phyloP scores from a whole-genome alignment of 2,888 invertebrate species.

The Girardia tigrina region DNA sequence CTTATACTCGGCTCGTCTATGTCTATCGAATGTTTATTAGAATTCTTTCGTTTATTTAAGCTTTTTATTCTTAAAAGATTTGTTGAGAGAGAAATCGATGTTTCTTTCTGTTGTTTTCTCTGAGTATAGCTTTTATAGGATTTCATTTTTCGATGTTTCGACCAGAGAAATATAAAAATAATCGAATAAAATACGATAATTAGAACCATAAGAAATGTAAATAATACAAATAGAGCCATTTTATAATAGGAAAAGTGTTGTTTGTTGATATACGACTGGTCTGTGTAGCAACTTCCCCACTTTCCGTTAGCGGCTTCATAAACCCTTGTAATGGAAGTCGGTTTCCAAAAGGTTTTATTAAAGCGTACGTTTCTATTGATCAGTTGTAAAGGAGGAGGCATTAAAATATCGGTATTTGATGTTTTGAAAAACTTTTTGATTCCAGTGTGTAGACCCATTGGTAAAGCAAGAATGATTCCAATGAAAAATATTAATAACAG shows the following conservation, averaged over 20 bases:
- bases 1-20: neutral
- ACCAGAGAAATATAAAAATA: slow-evolving; percentile 40
- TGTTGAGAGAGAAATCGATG: neutral
- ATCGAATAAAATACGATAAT: slow-evolving; percentile 40
- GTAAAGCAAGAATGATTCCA: slow-evolving; percentile 40
- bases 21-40: neutral
- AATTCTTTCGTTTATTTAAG: slow-evolving; percentile 8
- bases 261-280: slow-evolving; percentile 38
- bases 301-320: neutral
- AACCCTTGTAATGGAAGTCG: neutral
- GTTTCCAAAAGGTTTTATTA: slow-evolving; percentile 27
- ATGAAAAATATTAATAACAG: slow-evolving; percentile 38
- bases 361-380: neutral
- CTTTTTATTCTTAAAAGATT: neutral
- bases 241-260: slow-evolving; percentile 40
- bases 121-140: neutral
- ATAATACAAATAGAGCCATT: slow-evolving; percentile 38
- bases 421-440: slow-evolving; percentile 26
- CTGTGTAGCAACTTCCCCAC: slow-evolving; percentile 37
- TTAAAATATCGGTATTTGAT: neutral
- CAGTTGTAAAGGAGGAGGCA: neutral
- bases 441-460: slow-evolving; percentile 40
- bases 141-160: slow-evolving; percentile 31
- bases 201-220: slow-evolving; percentile 39
- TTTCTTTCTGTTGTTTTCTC: neutral